phyloP scores from a whole-genome alignment of 1,140 invertebrate species.

The Polypedilum vanderplanki region DNA sequence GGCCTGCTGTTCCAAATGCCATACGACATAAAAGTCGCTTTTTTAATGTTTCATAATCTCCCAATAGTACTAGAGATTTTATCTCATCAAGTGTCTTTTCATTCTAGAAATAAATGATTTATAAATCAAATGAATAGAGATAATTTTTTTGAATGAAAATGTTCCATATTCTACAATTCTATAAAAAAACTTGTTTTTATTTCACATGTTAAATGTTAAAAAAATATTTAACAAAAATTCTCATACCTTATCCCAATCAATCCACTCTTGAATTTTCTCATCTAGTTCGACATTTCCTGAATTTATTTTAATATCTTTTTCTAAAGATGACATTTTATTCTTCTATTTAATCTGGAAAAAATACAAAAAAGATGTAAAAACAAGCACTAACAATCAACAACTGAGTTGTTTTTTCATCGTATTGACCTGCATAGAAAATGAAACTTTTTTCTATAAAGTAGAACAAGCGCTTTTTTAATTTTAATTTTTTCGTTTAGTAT shows the following conservation, averaged over 20 bases:
- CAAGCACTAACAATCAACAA: no score
- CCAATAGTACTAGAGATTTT: constrained; percentile 45
- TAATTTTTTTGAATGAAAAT: neutral
- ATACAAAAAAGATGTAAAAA: no score
- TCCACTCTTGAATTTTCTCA: constrained; percentile 54
- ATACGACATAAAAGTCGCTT: constrained; percentile 58
- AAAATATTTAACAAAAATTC: no score
- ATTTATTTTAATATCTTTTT: constrained; percentile 29
- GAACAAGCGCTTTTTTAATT: no score
- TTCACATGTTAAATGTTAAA: no score
- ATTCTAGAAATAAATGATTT: constrained; percentile 36
- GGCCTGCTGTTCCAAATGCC: constrained; percentile 83
- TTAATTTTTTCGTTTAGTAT: no score
- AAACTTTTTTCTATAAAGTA: no score
- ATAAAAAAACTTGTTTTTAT: no score
- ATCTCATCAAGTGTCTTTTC: constrained; percentile 47
- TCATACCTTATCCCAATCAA: constrained; percentile 56
- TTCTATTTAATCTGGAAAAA: no score
- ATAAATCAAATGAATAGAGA: constrained; percentile 29
- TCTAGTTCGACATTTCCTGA: constrained; percentile 47
- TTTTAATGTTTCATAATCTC: constrained; percentile 48
- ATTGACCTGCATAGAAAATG: no score
- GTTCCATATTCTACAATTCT: no score
- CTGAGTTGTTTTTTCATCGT: no score
- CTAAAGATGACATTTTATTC: neutral